Conservation (phyloP, 2,888 invertebrate species). For the Anarsia innoxiella region DNA sequence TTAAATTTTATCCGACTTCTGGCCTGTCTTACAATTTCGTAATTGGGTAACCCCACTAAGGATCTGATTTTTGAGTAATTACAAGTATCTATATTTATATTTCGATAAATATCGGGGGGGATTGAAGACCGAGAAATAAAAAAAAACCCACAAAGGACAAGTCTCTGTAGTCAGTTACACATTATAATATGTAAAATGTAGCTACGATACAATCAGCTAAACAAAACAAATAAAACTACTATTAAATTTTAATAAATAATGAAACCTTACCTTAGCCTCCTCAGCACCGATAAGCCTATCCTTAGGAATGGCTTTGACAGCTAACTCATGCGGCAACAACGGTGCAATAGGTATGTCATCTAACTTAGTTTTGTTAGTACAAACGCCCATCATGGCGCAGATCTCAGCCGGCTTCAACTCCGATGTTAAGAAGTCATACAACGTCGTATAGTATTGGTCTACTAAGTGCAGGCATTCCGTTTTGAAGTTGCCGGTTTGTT, state of each 20-base stretch:
- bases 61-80: too few relatives aligned
- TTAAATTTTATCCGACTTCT: too few relatives aligned
- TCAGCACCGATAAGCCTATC: constrained; percentile 47
- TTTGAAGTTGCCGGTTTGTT: constrained; percentile 83
- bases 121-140: too few relatives aligned
- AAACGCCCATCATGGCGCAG: constrained; percentile 83
- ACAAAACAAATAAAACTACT: background rate
- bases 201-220: too few relatives aligned
- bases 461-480: constrained; percentile 84
- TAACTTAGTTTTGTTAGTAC: constrained; percentile 44
- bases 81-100: too few relatives aligned
- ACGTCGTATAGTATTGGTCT: constrained; percentile 83
- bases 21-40: too few relatives aligned
- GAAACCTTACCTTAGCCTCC: constrained; percentile 39
- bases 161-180: too few relatives aligned
- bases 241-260: too few relatives aligned
- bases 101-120: too few relatives aligned
- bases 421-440: constrained; percentile 81
- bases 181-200: too few relatives aligned
- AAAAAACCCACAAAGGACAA: too few relatives aligned
- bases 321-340: constrained; percentile 71
- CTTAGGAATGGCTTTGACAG: constrained; percentile 29
- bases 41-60: too few relatives aligned
- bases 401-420: constrained; percentile 81
- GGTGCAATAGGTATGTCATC: constrained; percentile 72